A percentile compares a stretch with the other conserved stretches of the same genome.
Conservation (phyloP, 2,113 vertebrate genomes). For the Xerus inauris region DNA sequence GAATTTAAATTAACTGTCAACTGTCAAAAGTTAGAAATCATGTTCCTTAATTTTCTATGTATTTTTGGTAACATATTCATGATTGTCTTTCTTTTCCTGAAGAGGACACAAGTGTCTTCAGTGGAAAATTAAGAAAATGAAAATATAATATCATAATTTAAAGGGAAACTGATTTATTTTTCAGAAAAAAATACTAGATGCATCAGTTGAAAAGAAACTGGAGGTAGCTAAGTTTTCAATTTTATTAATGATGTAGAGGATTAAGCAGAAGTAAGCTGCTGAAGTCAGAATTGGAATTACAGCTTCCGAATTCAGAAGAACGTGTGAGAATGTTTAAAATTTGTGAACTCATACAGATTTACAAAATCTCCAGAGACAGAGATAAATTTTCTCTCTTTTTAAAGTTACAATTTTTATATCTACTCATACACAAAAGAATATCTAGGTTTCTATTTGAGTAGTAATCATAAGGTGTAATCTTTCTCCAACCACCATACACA, state of each 20-base stretch:
- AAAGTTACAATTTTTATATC: slow-evolving; percentile 34
- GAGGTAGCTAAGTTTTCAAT: slow-evolving; percentile 44
- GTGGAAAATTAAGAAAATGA: slow-evolving; percentile 13
- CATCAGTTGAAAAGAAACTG: slow-evolving; percentile 48
- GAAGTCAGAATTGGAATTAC: slow-evolving; percentile 44
- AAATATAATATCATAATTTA: not conserved
- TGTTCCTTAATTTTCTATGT: fast-evolving
- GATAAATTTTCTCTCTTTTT: slow-evolving; percentile 56
- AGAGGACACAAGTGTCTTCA: not conserved
- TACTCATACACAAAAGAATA: not conserved
- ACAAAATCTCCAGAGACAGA: slow-evolving; percentile 46
- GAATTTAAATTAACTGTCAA: not conserved
- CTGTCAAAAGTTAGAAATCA: not conserved
- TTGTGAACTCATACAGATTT: slow-evolving; percentile 66
- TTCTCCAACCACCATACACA: slow-evolving; percentile 28
- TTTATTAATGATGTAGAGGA: slow-evolving; percentile 61
- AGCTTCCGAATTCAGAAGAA: slow-evolving; percentile 59
- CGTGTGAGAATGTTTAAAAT: slow-evolving; percentile 27
- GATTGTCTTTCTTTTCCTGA: not conserved
- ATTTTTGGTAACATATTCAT: not conserved
- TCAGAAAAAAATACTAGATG: slow-evolving; percentile 38
- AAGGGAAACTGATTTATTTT: slow-evolving; percentile 35
- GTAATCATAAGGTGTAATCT: not conserved
- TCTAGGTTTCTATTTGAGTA: not conserved
- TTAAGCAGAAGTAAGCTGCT: slow-evolving; percentile 54